Percentiles rank a stretch among this genome's conserved stretches.
phyloP scores from a whole-genome alignment of 2,797 vertebrate genomes.

The Silurus aristotelis region DNA sequence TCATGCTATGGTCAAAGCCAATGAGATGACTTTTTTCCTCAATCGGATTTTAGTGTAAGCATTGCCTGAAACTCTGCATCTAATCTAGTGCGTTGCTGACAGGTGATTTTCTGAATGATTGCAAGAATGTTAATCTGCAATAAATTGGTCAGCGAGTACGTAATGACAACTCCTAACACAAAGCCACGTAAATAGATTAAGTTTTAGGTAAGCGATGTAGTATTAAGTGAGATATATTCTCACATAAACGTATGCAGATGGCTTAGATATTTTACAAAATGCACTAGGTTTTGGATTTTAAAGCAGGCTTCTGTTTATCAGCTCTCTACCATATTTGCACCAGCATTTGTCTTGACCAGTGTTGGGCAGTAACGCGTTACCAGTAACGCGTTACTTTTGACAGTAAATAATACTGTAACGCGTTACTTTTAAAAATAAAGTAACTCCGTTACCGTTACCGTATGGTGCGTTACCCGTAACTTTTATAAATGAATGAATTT shows the following conservation, averaged over 20 bases:
- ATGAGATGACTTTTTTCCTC: not conserved
- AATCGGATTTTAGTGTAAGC: not conserved
- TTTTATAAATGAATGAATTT: too few relatives aligned
- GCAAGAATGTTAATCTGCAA: not conserved
- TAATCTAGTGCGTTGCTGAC: not conserved
- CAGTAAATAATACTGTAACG: too few relatives aligned
- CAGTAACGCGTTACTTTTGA: too few relatives aligned
- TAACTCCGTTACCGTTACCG: too few relatives aligned
- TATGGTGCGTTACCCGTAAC: too few relatives aligned
- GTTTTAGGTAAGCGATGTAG: not conserved
- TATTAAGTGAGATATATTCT: not conserved
- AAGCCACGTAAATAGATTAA: not conserved
- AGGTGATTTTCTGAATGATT: not conserved
- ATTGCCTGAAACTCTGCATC: not conserved
- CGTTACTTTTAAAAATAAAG: too few relatives aligned
- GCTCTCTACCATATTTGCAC: conserved; percentile 12
- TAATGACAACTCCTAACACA: not conserved
- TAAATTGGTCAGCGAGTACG: not conserved
- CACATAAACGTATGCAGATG: not conserved
- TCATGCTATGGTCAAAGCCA: not conserved
- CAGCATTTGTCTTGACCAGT: too few relatives aligned
- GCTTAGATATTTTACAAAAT: not conserved
- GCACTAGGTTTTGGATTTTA: too few relatives aligned
- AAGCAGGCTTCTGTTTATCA: not conserved
- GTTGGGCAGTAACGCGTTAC: too few relatives aligned